Percentiles rank a stretch among this genome's conserved stretches.
Evolutionary conservation across 2,888 invertebrate species (phyloP).

Genomic region (Macaria liturata): DNA sequence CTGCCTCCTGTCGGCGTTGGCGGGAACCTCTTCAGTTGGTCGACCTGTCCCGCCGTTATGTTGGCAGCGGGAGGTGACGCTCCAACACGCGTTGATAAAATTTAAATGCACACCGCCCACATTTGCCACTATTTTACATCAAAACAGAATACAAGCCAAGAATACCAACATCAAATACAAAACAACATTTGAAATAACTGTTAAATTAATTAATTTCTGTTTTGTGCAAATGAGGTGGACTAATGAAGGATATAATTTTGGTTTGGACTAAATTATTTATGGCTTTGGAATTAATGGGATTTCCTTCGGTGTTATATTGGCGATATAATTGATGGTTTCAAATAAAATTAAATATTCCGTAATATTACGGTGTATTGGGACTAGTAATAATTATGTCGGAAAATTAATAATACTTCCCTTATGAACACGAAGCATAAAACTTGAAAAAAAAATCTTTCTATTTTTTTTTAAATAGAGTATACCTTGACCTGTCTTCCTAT

Average conservation of each 20-base stretch:
- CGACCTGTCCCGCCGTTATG: no score
- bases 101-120: constrained; percentile 6
- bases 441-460: no score
- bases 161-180: background rate
- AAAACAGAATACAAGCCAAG: background rate
- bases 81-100: constrained; percentile 1
- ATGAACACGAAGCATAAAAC: no score
- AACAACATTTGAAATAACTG: constrained; percentile 5
- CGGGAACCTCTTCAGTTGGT: no score
- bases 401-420: no score
- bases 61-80: no score
- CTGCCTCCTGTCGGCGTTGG: no score
- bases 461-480: no score
- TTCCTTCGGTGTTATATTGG: background rate
- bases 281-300: background rate
- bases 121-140: background rate
- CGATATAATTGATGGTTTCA: background rate
- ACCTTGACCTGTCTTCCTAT: no score
- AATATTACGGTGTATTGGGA: no score
- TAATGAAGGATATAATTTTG: constrained; percentile 10
- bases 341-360: no score
- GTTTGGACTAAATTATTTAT: background rate
- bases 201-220: constrained; percentile 7
- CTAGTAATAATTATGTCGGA: no score
- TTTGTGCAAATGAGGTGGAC: constrained; percentile 9